Evolutionary conservation across 2,888 invertebrate species (phyloP).

Genomic region (Dryomyza anilis): DNA sequence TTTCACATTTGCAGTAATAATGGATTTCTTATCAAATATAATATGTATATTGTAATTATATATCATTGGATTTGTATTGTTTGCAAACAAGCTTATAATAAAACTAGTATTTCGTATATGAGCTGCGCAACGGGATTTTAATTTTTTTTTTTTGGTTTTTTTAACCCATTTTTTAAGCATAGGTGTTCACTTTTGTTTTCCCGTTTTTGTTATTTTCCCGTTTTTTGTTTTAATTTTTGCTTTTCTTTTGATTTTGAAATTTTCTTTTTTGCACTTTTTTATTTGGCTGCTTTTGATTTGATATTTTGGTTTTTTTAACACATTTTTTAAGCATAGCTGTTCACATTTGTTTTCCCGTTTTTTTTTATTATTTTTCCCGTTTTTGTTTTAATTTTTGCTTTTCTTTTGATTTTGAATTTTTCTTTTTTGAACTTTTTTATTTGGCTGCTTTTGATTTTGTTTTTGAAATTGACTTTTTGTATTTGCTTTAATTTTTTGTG

Average conservation of each 20-base stretch:
- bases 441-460: not conserved
- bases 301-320: not conserved
- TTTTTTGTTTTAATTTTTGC: conserved; percentile 1
- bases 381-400: not conserved
- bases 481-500: not conserved
- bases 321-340: not conserved
- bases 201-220: not conserved
- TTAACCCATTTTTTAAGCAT: too few relatives aligned
- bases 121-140: too few relatives aligned
- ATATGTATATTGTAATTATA: too few relatives aligned
- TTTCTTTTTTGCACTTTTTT: conserved; percentile 3
- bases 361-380: not conserved
- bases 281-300: not conserved
- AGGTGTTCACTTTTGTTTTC: not conserved
- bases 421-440: conserved; percentile 3
- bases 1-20: too few relatives aligned
- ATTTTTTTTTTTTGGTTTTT: too few relatives aligned
- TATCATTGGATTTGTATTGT: too few relatives aligned
- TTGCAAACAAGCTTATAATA: too few relatives aligned
- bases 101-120: too few relatives aligned
- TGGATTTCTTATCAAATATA: too few relatives aligned
- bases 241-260: not conserved
- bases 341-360: not conserved
- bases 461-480: not conserved
- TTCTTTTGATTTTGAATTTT: not conserved